Base-by-base conservation (phyloP, 2,888 invertebrate species). In the Seira musarum region DNA sequence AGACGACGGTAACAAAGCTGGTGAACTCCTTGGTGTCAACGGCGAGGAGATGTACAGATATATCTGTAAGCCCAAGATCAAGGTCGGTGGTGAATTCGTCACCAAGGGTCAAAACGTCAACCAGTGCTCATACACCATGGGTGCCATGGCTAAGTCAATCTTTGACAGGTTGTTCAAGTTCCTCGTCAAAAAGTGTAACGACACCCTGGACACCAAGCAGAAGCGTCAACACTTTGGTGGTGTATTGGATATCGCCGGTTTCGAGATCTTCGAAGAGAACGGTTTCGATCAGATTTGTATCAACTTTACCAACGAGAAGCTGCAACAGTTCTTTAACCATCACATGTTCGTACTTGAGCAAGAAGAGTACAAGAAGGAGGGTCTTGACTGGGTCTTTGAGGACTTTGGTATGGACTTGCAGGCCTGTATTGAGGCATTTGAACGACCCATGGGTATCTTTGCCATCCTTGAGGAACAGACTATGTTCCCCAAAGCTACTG, bases 271-370 rank as follows among this genome's bases (percentile, higher is more conserved):
- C 88, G 91, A 92, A 94, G 94, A 89, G 93, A 97, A 97, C 93
- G 96, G 96, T 90, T 97, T 97, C 92, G 97, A 97, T 92, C 97
- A 97, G 92, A 93, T 97, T 90, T 97, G 97, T 92, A 83, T 83
- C 46, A 97, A 97, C 93, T 97, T 97, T 92, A 97, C 97, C 90
- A 97, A 97, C 90, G 97, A 97, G 92, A 96, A 97, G 91, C 93
- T 97, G 88, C 97, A 98, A 92, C 97, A 97, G 91, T 97, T 97
- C 93, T 97, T 97, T 94, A 97, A 97, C 91, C 97, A 97, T 89
- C 95, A 97, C 93, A 97, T 97, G 97, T 97, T 97, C 91, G 96
- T 97, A 88, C 93, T 97, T 88, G 97, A 97, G 90, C 97, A 97
- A 93, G 97, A 97, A 90, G 97, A 97, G 90, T 97, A 97, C 92